Evolutionary conservation across 2,797 vertebrate genomes (phyloP).

Genomic region (Leucoraja ocellata): DNA sequence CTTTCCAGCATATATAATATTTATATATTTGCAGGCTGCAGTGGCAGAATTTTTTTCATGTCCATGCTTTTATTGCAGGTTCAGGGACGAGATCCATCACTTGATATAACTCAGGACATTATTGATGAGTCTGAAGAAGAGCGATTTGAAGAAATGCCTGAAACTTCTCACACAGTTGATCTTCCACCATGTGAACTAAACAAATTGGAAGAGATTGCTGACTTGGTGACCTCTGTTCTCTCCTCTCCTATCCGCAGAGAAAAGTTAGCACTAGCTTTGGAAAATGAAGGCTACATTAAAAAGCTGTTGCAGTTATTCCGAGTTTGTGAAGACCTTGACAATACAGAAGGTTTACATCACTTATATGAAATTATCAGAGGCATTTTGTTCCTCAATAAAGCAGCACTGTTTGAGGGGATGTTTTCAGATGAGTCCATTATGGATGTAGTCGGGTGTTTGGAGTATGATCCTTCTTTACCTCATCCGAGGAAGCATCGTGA

Average conservation of each 20-base stretch:
- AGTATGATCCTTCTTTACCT: constrained; percentile 91
- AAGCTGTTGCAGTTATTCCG: constrained; percentile 94
- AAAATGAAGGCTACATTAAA: constrained; percentile 93
- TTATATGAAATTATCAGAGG: constrained; percentile 94
- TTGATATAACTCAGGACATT: constrained; percentile 96
- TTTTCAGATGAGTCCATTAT: constrained; percentile 99
- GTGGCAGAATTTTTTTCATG: neutral
- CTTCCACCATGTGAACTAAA: constrained; percentile 85
- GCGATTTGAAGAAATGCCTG: constrained; percentile 91
- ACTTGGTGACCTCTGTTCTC: constrained; percentile 92
- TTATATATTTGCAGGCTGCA: neutral
- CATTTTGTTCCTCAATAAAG: constrained; percentile 97
- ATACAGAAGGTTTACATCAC: constrained; percentile 91
- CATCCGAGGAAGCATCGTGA: constrained; percentile 92
- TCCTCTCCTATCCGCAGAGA: constrained; percentile 94
- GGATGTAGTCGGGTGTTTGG: constrained; percentile 97
- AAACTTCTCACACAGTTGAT: constrained; percentile 88
- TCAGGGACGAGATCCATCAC: constrained; percentile 92
- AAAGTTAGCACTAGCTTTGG: constrained; percentile 89
- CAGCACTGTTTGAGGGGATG: constrained; percentile 96
- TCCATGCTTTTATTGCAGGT: constrained; percentile 60
- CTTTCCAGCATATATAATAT: neutral
- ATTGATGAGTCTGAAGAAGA: constrained; percentile 97
- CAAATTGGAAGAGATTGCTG: constrained; percentile 94
- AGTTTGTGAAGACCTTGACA: constrained; percentile 90